phyloP scores from a whole-genome alignment of 2,888 invertebrate genomes.

The Sisyra terminalis region DNA sequence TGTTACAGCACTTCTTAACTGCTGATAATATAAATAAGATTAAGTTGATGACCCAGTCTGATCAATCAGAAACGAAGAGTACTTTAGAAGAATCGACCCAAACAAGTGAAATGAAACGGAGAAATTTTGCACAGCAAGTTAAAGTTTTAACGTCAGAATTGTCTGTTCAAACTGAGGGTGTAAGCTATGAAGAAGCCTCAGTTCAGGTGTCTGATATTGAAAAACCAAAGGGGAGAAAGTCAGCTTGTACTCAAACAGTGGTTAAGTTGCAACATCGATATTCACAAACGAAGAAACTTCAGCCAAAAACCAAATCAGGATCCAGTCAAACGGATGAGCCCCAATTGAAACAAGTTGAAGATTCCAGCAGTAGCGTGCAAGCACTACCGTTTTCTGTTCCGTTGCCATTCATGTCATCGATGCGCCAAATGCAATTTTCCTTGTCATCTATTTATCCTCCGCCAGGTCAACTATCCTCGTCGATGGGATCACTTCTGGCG shows the following conservation, averaged over 20 bases:
- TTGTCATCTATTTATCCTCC: conserved; percentile 19
- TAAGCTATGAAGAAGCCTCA: no score
- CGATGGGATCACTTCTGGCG: conserved; percentile 22
- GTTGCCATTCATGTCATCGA: conserved; percentile 13
- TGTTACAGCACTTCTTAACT: neutral
- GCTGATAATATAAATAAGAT: neutral
- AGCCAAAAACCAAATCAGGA: neutral
- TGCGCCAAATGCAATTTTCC: conserved; percentile 17
- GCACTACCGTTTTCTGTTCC: neutral
- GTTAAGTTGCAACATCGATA: neutral
- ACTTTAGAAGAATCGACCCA: neutral
- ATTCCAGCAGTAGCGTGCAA: neutral
- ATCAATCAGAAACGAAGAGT: neutral
- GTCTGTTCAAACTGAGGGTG: neutral
- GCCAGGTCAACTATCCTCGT: conserved; percentile 18
- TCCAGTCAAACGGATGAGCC: no score
- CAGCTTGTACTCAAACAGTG: neutral
- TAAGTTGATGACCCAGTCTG: neutral
- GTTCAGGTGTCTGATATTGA: no score
- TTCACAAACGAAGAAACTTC: neutral
- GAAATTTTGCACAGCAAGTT: neutral
- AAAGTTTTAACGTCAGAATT: neutral
- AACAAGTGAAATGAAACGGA: neutral
- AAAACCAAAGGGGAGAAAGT: no score
- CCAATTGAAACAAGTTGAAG: neutral